Evolutionary conservation across 2,113 vertebrate species (phyloP), one percentile per base, ranked within the genome.

Genomic region (Dicrurus megarhynchus): DNA sequence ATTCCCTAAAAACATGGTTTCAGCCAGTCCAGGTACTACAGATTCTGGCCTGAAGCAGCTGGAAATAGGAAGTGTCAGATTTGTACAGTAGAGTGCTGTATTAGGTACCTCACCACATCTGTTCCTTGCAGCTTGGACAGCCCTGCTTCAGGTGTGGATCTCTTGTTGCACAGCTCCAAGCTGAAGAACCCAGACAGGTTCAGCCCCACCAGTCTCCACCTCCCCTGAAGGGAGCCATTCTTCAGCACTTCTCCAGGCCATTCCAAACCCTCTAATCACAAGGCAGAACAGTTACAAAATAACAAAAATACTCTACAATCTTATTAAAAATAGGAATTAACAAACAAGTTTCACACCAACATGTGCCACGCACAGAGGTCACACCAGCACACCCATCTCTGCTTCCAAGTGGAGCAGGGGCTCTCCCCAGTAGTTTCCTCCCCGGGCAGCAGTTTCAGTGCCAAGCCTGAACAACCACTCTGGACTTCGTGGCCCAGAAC

Each of bases 361-460:
- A 61, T 0, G 0, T 30, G 30, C 8, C 57, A 33, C 46, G 61
- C 59, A 61, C 15, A 65, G 32, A 53, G 27, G 32, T 46, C 2
- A 1, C 17, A n/a, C 7, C 49, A 76, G 59, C 67, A 52, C 37
- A 35, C 3, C 5, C 0, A 8, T 16, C 18, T 71, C n/a, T 46
- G 67, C 2, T 78, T 41, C 52, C 44, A 53, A 26, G 26, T 13
- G 6, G 23, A 46, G 13, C 46, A 78, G 33, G 7, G 10, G 6
- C 3, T 42, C 52, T 67, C 17, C 44, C n/a, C 69, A 57, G 6
- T 9, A 60, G 11, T 18, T 49, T 32, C 35, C 23, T 77, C 11
- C 41, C 41, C 60, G 28, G 7, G 9, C 80, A 83, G 46, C 3
- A 7, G 52, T 39, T 69, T 44, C 42, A 77, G 19, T 27, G 16